Percentiles rank a stretch among this genome's conserved stretches.
Evolutionary conservation across 1,140 invertebrate genomes (phyloP).

Genomic region (Goniozus legneri): DNA sequence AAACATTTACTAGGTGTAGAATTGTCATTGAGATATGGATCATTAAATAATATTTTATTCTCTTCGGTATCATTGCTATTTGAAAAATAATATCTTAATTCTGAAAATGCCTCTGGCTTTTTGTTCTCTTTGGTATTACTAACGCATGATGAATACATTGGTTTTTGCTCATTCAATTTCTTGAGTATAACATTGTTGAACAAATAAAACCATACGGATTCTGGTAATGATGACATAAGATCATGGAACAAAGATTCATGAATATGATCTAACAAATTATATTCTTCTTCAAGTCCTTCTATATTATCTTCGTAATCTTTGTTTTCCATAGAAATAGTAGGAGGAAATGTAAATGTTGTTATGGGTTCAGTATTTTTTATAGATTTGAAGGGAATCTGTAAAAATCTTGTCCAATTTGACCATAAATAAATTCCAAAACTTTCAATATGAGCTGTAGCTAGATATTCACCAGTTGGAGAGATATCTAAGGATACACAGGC

Average conservation of each 20-base stretch:
- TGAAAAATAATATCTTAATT: conserved; percentile 75
- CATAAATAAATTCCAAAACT: conserved; percentile 91
- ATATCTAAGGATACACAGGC: conserved; percentile 82
- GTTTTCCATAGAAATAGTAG: too few species aligned
- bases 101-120: conserved; percentile 77
- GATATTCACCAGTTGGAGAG: conserved; percentile 85
- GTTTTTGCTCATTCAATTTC: conserved; percentile 76
- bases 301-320: conserved; percentile 33
- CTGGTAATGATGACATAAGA: conserved; percentile 82
- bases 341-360: conserved; percentile 61
- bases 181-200: conserved; percentile 87
- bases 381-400: conserved; percentile 73
- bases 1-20: conserved; percentile 67
- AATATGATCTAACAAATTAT: conserved; percentile 79
- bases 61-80: conserved; percentile 41
- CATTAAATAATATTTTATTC: conserved; percentile 55
- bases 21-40: conserved; percentile 60
- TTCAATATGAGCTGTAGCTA: conserved; percentile 86
- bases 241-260: conserved; percentile 73
- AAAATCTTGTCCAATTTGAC: conserved; percentile 86
- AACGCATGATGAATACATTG: conserved; percentile 96
- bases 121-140: too few species aligned
- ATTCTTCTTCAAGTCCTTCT: conserved; percentile 58
- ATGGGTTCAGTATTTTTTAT: conserved; percentile 62
- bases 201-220: conserved; percentile 91